Base-by-base conservation (phyloP, 1,140 invertebrate genomes). In the Solenopsis invicta region DNA sequence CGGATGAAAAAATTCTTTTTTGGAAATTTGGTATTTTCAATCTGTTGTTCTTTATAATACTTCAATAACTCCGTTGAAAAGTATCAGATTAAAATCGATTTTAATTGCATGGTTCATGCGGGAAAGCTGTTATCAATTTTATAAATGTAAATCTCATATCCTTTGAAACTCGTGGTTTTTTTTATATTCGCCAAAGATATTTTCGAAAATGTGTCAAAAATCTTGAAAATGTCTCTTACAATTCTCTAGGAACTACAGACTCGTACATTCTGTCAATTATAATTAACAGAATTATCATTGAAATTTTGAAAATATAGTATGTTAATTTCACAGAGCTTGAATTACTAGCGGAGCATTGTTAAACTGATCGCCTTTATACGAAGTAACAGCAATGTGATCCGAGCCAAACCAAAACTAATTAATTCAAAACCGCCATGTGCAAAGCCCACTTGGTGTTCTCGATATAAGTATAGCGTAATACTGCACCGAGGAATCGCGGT, bases 341-440 rank as follows among this genome's bases (percentile, higher is more conserved):
- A 84, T 50, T 54, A 81, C 10, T 61, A n/a, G 1, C 18, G 24
- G 29, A 29, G 41, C 45, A 21, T 69, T 48, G 37, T 50, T 34
- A 67, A 34, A 48, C 13, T 82, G 56, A 75, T 84, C 56, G 69
- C 24, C 24, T 59, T 62, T 74, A 54, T 81, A 81, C 64, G 16
- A 9, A 69, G 41, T 72, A 82, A 74, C 67, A 21, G 67, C 67
- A 61, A 84, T 34, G 41, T 75, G 69, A 84, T 84, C 41, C 24
- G 16, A 81, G 50, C 64, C 54, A 84, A 75, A 75, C 54, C 80
- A 34, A 84, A 84, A 75, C 69, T 84, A 74, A 84, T 84, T 84
- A 62, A 84, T 84, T 71, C 80, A 75, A 84, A 84, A 84, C 80
- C 80, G 41, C 80, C 69, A 75, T 50, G 56, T 50, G 80, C 80